Base-by-base conservation (phyloP, 2,113 vertebrate species). In the Anser cygnoides region DNA sequence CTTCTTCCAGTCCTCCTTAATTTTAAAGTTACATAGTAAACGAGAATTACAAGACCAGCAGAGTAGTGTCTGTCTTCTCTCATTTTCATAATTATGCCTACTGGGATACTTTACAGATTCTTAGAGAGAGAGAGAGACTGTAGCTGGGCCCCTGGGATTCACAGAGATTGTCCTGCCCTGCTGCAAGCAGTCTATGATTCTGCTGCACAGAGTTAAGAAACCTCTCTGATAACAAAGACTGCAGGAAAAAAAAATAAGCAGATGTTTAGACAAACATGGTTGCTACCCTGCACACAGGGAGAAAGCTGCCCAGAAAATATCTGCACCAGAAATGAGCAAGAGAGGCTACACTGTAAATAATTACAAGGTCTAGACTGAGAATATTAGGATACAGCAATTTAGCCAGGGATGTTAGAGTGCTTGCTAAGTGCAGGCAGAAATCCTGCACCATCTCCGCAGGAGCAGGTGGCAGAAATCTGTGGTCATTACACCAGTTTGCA, bases 121-220 rank as follows among this genome's bases (percentile, higher is more conserved):
- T 73, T 54, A 35, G n/a, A 54, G 49, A 68, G 25, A 57, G 21
- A 50, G 25, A 55, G 25, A 31, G 43, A 62, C 12, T 93, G 37
- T 71, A 92, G 91, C 75, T 89, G 89, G 49, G 54, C n/a, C 81
- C 50, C 82, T 67, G 67, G 82, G 23, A 87, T 81, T 70, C 89
- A 18, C 39, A 93, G 87, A 72, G 19, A 89, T 75, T 55, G 62
- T 77, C 71, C 83, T 65, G 61, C 44, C 54, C 46, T 62, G 43
- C 52, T 84, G 58, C 29, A 86, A 86, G 63, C 8, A 52, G 67
- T 25, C 86, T 92, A 61, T 5, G 5, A 84, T 41, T 91, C 62
- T 76, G 59, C 57, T 75, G 37, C 44, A 28, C 0, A 55, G 37
- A 75, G 26, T 76, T 75, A 90, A 89, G 67, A 86, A 92, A 65